Base-by-base conservation (phyloP, 2,888 invertebrate species). In the Hartigia nigra region DNA sequence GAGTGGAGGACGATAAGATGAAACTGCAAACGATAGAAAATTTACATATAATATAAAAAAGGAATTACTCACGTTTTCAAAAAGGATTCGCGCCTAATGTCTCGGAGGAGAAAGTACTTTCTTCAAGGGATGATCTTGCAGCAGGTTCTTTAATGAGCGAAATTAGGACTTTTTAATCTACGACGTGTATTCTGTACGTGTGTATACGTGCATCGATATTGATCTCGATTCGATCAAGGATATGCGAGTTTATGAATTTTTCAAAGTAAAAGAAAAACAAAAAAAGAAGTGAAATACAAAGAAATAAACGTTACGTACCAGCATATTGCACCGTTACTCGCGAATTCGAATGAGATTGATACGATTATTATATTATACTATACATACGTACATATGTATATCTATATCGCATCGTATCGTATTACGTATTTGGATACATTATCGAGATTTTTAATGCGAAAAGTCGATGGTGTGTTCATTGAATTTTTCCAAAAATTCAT, bases 301-400 rank as follows among this genome's bases (percentile, higher is more conserved):
- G 55, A 31, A 72, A 72, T 23, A 31, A 23, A 72, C 23, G 11
- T 69, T 69, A n/a, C n/a, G 31, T 72, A 72, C 12, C 72, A 34
- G 31, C 12, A 34, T 72, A 72, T 31, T 72, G 72, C 31, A 72
- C 14, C 72, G 31, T 72, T 72, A 14, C 31, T 34, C n/a, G 72
- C 12, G 72, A 72, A 32, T 34, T 72, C 5, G 72, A 31, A 72
- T 31, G 31, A 23, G n/a, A 72, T 14, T 31, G 31, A 72, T 32
- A 72, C 23, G 72, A 72, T 32, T 12, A 72, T 72, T 72, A 32
- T 32, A n/a, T 72, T 72, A 72, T 72, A 31, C 31, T 32, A 31
- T 69, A 77, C 74, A 69, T 55, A 75, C 75, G 31, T 3, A 75
- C 69, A 70, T 77, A 77, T 74, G 74, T 75, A 31, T 77, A 77